A percentile compares a stretch with the other conserved stretches of the same genome.
Conservation (phyloP, 2,113 vertebrate genomes). For the Leptocoma aspasia region DNA sequence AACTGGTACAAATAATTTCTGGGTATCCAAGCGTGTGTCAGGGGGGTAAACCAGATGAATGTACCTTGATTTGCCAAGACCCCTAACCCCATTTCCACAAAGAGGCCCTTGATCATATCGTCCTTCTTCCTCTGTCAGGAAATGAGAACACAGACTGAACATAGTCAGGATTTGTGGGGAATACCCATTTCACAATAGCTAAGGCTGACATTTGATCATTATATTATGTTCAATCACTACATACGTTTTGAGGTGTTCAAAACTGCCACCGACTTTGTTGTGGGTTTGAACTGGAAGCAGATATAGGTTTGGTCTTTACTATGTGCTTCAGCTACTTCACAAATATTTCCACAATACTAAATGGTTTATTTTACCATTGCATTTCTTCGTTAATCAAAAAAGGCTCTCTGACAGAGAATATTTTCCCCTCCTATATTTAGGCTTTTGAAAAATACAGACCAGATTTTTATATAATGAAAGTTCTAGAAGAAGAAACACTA, state of each 20-base stretch:
- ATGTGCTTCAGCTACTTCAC: not conserved
- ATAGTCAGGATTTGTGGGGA: not conserved
- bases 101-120: not conserved
- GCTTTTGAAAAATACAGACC: not conserved
- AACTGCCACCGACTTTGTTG: not conserved
- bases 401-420: not conserved
- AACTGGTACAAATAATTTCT: constrained; percentile 43
- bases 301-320: not conserved
- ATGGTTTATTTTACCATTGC: not conserved
- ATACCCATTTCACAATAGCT: not conserved
- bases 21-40: not conserved
- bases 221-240: not conserved
- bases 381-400: constrained; percentile 16
- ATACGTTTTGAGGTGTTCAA: not conserved
- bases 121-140: not conserved
- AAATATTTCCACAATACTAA: not conserved
- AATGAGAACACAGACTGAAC: not conserved
- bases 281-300: not conserved
- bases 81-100: not conserved
- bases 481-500: not conserved
- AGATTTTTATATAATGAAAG: not conserved
- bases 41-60: not conserved
- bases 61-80: not conserved
- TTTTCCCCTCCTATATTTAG: not conserved
- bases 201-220: not conserved